A percentile compares a stretch with the other conserved stretches of the same genome.
These are phyloP conservation scores for Rhizoglyphus robini DNA, from an alignment of 1,140 invertebrate species.

Conservation along the genomic window DNA sequence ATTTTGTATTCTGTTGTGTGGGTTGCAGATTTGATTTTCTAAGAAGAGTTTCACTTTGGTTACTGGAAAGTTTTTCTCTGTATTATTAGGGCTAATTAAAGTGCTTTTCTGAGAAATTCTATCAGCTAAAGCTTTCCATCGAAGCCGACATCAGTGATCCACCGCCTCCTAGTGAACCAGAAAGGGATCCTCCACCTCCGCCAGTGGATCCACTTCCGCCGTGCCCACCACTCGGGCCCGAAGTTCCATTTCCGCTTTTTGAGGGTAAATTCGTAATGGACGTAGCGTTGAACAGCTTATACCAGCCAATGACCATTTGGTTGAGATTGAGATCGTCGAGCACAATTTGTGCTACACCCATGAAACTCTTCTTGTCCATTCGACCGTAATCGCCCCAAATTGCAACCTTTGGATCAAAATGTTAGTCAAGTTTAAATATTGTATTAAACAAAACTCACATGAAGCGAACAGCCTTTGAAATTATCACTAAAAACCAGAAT, in stretches of 20 bases:
- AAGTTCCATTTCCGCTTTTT: neutral
- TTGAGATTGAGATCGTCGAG: constrained; percentile 91
- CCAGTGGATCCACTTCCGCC: too few relatives aligned
- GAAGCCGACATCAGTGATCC: constrained; percentile 16
- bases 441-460: constrained; percentile 46
- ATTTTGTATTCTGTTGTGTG: too few relatives aligned
- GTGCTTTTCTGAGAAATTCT: too few relatives aligned
- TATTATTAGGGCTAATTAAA: too few relatives aligned
- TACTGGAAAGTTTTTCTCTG: too few relatives aligned
- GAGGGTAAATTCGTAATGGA: constrained; percentile 68
- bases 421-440: constrained; percentile 14
- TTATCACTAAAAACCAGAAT: constrained; percentile 80
- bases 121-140: constrained; percentile 19
- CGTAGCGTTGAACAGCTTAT: constrained; percentile 94
- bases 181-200: constrained; percentile 7
- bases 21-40: too few relatives aligned
- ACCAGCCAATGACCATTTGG: constrained; percentile 97
- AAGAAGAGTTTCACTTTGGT: too few relatives aligned
- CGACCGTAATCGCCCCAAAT: constrained; percentile 98
- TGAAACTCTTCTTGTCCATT: constrained; percentile 92
- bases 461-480: constrained; percentile 81
- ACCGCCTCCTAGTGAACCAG: neutral
- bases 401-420: constrained; percentile 61
- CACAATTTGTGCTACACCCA: constrained; percentile 98
- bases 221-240: neutral